Percentiles rank a stretch among this genome's conserved stretches.
Evolutionary conservation across 2,797 vertebrate species (phyloP).

Genomic region (Sternotherus odoratus): DNA sequence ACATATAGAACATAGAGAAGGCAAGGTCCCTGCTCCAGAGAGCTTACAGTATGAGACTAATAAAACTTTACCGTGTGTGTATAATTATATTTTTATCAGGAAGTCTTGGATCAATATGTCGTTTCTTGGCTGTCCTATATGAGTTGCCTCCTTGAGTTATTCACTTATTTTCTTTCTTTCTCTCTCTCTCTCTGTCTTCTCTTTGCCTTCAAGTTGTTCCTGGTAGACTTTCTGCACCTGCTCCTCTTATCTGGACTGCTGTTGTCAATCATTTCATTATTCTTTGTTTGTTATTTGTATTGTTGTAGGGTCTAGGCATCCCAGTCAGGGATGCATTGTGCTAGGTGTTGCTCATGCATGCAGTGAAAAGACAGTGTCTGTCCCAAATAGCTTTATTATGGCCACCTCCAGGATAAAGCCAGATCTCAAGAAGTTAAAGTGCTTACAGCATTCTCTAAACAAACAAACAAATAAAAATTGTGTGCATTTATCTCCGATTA

Average conservation of each 20-base stretch:
- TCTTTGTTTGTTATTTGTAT: neutral
- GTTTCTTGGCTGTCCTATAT: neutral
- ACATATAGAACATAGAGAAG: neutral
- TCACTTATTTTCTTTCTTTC: neutral
- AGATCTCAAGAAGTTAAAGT: neutral
- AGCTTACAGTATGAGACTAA: neutral
- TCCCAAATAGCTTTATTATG: neutral
- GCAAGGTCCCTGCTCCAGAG: neutral
- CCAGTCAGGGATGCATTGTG: neutral
- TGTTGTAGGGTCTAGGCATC: neutral
- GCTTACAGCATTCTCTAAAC: neutral
- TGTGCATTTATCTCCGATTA: neutral
- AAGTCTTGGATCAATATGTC: rapidly evolving
- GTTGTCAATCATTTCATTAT: neutral
- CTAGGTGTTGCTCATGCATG: neutral
- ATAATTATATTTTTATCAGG: neutral
- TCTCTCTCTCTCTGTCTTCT: neutral
- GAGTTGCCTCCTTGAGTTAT: neutral
- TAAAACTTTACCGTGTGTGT: neutral
- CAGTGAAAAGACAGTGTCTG: neutral
- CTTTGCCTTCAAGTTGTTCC: rapidly evolving
- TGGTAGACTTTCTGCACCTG: neutral
- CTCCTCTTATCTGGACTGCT: neutral
- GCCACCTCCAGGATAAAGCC: neutral
- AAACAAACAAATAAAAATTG: neutral